Evolutionary conservation across 2,888 invertebrate genomes (phyloP).

Genomic region (Azorinus chamasolen): DNA sequence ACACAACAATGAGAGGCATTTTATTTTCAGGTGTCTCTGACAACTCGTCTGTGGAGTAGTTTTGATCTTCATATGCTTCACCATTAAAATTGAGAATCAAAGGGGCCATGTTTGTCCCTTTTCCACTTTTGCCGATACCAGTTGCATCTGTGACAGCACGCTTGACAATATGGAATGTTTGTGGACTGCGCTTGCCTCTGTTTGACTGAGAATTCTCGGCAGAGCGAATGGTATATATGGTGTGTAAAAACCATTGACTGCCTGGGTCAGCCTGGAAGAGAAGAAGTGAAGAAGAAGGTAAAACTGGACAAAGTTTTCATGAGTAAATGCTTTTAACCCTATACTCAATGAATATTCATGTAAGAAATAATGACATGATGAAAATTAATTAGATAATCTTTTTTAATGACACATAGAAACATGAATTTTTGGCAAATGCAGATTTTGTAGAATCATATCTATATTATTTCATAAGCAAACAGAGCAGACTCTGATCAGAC

Average conservation of each 20-base stretch:
- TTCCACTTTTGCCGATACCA: constrained; percentile 69
- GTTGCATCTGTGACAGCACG: constrained; percentile 66
- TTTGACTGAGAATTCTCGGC: constrained; percentile 59
- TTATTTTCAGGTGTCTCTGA: constrained; percentile 62
- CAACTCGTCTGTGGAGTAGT: constrained; percentile 60
- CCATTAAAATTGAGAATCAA: constrained; percentile 67
- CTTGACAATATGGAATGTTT: constrained; percentile 25
- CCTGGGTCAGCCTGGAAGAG: constrained; percentile 77
- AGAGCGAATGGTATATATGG: constrained; percentile 78
- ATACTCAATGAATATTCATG: too few relatives aligned
- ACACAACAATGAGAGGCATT: constrained; percentile 71
- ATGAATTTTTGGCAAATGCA: too few relatives aligned
- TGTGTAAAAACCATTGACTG: constrained; percentile 83
- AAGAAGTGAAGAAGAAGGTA: too few relatives aligned
- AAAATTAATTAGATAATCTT: too few relatives aligned
- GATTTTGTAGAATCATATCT: too few relatives aligned
- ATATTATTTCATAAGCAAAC: too few relatives aligned
- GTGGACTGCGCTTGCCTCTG: constrained; percentile 15
- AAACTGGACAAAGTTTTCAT: too few relatives aligned
- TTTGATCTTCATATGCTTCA: constrained; percentile 46
- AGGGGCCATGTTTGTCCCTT: constrained; percentile 81
- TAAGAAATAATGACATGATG: too few relatives aligned
- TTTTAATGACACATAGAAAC: too few relatives aligned
- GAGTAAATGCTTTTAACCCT: too few relatives aligned
- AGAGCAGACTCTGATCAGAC: too few relatives aligned